phyloP scores from a whole-genome alignment of 2,797 vertebrate genomes.

The Somateria mollissima region DNA sequence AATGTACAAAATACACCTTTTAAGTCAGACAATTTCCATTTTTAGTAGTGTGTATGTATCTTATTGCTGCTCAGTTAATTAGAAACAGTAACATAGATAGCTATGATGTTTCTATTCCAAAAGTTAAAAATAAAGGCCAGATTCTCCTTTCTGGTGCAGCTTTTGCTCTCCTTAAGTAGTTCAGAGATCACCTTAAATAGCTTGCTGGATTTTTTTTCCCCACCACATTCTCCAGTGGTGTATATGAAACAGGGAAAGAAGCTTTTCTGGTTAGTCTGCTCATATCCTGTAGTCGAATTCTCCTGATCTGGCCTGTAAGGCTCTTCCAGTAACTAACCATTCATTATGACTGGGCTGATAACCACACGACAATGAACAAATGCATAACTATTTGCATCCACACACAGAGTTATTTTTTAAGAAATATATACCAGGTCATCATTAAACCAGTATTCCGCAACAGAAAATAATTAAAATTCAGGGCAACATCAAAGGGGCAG shows the following conservation, averaged over 20 bases:
- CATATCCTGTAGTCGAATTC: background rate
- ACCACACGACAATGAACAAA: background rate
- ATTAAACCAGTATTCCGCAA: background rate
- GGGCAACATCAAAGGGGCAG: background rate
- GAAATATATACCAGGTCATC: background rate
- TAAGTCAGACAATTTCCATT: background rate
- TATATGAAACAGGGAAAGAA: background rate
- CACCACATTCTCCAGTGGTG: background rate
- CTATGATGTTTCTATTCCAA: background rate
- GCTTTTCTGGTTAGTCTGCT: background rate
- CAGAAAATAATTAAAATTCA: constrained; percentile 35
- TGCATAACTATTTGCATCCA: background rate
- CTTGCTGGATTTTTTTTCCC: background rate
- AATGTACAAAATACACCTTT: background rate
- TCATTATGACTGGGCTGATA: background rate
- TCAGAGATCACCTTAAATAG: background rate
- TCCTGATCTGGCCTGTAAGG: background rate
- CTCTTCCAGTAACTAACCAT: background rate
- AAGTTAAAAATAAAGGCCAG: background rate
- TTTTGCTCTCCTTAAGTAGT: background rate
- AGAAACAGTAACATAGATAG: background rate
- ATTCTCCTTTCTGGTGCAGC: background rate
- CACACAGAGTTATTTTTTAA: background rate
- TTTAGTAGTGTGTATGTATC: background rate
- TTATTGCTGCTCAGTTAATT: background rate